Percentiles rank a stretch among this genome's conserved stretches.
These are phyloP conservation scores for Ceuthmochares aereus DNA, from an alignment of 2,113 vertebrate species.

Conservation along the genomic window DNA sequence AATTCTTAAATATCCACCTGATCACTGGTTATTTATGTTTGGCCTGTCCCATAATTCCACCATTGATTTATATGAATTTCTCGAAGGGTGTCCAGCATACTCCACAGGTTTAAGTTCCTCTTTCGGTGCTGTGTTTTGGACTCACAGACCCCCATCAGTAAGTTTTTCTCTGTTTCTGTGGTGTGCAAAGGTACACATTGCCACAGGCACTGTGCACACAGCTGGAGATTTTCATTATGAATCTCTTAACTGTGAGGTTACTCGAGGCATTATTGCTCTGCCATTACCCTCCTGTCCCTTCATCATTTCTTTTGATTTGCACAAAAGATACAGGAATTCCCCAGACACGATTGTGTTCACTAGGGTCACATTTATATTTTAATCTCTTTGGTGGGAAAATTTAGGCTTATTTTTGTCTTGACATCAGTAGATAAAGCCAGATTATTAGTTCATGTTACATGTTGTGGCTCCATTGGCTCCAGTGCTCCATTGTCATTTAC, in stretches of 20 bases:
- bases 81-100: not conserved
- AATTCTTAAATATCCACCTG: not conserved
- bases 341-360: not conserved
- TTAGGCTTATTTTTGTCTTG: not conserved
- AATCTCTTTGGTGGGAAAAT: not conserved
- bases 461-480: not conserved
- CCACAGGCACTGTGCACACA: not conserved
- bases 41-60: not conserved
- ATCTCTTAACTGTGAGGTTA: not conserved
- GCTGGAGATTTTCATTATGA: constrained; percentile 7
- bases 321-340: not conserved
- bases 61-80: not conserved
- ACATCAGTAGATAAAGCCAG: not conserved
- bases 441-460: not conserved
- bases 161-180: not conserved
- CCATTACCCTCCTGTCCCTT: not conserved
- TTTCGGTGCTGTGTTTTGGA: not conserved
- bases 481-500: not conserved
- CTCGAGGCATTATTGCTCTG: not conserved
- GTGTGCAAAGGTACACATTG: not conserved
- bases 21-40: not conserved
- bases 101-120: not conserved
- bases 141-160: not conserved
- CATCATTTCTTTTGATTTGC: not conserved
- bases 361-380: constrained; percentile 3